Conservation (phyloP, 2,888 invertebrate species). For the Ferrisia virgata region DNA sequence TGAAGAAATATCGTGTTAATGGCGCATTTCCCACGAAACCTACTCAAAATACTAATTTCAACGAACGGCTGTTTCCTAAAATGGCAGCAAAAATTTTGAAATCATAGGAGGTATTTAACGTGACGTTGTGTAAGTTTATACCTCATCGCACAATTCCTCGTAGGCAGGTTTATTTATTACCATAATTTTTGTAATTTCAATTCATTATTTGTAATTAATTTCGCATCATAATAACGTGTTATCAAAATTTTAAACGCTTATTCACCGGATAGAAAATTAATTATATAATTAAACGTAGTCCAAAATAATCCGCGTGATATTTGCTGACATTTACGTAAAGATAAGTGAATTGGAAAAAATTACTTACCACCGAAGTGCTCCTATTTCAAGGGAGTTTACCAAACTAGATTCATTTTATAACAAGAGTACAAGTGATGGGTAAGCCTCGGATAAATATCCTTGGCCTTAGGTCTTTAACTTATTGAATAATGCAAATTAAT, state of each 20-base stretch:
- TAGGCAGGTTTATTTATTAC: neutral
- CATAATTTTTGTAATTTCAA: neutral
- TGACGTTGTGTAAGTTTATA: too few species aligned
- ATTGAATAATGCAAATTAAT: slow-evolving; percentile 1
- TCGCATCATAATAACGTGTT: neutral
- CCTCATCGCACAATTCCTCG: neutral
- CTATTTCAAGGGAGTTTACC: neutral
- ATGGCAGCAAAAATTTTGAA: neutral
- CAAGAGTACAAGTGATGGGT: neutral
- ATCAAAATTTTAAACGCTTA: neutral
- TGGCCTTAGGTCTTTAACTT: neutral
- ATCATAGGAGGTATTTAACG: neutral
- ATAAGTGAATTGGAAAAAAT: neutral
- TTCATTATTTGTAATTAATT: neutral
- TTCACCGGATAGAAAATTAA: neutral
- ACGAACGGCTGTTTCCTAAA: neutral
- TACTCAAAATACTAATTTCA: neutral
- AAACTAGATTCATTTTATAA: neutral
- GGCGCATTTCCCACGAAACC: neutral
- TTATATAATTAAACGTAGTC: neutral
- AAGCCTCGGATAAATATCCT: neutral
- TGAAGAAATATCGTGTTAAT: neutral
- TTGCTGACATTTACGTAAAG: neutral
- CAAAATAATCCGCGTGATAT: neutral
- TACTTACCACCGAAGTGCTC: neutral